Percentiles rank a stretch among this genome's conserved stretches.
Evolutionary conservation across 2,113 vertebrate species (phyloP).

Genomic region (Macroglossus sobrinus): DNA sequence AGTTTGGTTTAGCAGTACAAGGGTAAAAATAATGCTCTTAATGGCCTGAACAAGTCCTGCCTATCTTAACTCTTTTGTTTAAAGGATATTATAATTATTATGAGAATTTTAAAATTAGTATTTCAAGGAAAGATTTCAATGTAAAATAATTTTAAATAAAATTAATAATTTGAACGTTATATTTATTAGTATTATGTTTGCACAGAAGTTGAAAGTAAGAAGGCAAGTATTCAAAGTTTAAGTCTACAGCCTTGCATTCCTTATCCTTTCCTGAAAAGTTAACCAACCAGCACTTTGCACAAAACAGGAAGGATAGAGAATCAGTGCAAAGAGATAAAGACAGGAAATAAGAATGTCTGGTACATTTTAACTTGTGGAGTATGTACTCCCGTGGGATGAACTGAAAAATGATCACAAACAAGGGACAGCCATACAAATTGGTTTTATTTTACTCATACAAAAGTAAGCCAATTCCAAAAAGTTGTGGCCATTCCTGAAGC

Average conservation of each 20-base stretch:
- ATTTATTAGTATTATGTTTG: not conserved
- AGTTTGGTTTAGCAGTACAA: not conserved
- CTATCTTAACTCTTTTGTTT: constrained; percentile 27
- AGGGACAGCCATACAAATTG: not conserved
- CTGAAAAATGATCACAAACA: not conserved
- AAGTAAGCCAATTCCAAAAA: constrained; percentile 14
- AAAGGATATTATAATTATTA: constrained; percentile 5
- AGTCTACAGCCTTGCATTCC: not conserved
- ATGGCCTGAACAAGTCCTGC: not conserved
- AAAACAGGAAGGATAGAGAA: constrained; percentile 21
- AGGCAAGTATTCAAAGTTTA: not conserved
- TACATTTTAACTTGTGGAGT: not conserved
- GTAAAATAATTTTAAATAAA: not conserved
- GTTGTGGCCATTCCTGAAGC: not conserved
- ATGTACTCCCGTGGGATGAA: not conserved
- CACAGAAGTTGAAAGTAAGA: not conserved
- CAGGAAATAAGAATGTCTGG: not conserved
- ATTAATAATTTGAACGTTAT: not conserved
- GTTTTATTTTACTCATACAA: constrained; percentile 9
- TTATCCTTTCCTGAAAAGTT: constrained; percentile 14
- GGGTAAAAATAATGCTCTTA: constrained; percentile 14
- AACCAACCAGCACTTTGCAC: constrained; percentile 10
- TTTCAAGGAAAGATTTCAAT: not conserved
- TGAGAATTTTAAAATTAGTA: not conserved
- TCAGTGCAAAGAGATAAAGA: not conserved